Evolutionary conservation across 1,140 invertebrate species (phyloP), one percentile per base, ranked within the genome.

Genomic region (Akabosia matsudoensis): DNA sequence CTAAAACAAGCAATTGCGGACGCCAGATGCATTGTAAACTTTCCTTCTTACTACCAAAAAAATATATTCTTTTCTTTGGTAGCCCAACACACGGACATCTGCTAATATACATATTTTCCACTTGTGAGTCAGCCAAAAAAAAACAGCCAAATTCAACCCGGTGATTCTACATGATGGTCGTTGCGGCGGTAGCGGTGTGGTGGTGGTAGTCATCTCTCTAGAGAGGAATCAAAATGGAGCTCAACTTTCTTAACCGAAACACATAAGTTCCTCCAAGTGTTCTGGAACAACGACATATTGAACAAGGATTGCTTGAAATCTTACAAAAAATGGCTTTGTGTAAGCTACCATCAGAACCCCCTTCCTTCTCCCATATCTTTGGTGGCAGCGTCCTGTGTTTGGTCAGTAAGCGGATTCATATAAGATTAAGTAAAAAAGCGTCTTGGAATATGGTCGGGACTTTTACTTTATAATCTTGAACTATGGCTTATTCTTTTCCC

Each of bases 1-100:
- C 54, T 22, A n/a, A 3, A 61, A 61, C 54, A 61, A 61, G 54
- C 14, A 61, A 61, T n/a, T 7, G 24, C 10, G 3, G n/a, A 28
- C 61, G 24, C 24, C 61, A 67, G 24, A 67, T 67, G 61, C 61
- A 67, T 67, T 67, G 61, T 67, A 67, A 67, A 67, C 61, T 67
- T 67, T 67, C n/a, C n/a, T n/a, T n/a, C n/a, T n/a, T n/a, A n/a
- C n/a, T n/a, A n/a, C n/a, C n/a, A n/a, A n/a, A n/a, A n/a, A n/a
- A n/a, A n/a, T n/a, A n/a, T n/a, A n/a, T n/a, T n/a, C n/a, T n/a
- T n/a, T n/a, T n/a, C n/a, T n/a, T n/a, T n/a, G n/a, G n/a, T n/a
- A n/a, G n/a, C n/a, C n/a, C n/a, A n/a, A n/a, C n/a, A n/a, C n/a
- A n/a, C n/a, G n/a, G n/a, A n/a, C n/a, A n/a, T n/a, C n/a, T n/a